phyloP scores from a whole-genome alignment of 2,888 invertebrate species.

The Lagria hirta region DNA sequence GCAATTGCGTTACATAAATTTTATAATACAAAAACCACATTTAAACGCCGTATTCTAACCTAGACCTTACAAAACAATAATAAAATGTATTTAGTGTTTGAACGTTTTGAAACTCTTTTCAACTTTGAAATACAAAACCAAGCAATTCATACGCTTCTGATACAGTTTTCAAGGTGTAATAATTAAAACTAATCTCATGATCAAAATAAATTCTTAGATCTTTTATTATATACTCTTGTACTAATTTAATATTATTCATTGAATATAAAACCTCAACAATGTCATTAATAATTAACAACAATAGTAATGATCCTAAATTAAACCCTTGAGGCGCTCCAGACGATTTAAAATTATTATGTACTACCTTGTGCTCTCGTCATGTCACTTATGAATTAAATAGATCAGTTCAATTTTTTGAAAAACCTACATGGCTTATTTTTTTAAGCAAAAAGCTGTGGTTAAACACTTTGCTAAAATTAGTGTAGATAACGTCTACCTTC shows the following conservation, averaged over 20 bases:
- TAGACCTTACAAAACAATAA: constrained; percentile 1
- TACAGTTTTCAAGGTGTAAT: neutral
- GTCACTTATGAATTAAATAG: constrained; percentile 1
- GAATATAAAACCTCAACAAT: too few species aligned
- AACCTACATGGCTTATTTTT: constrained; percentile 16
- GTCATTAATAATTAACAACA: constrained; percentile 3
- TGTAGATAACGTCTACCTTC: constrained; percentile 16
- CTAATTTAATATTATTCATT: too few species aligned
- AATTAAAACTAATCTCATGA: neutral
- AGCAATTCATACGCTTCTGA: neutral
- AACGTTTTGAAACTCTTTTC: neutral
- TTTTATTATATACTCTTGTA: too few species aligned
- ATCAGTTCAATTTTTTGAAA: neutral
- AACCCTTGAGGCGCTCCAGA: constrained; percentile 4
- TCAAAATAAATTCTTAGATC: neutral
- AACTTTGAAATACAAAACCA: constrained; percentile 1
- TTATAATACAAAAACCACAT: neutral
- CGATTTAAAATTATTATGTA: constrained; percentile 1
- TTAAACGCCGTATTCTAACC: constrained; percentile 1
- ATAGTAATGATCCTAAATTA: constrained; percentile 6
- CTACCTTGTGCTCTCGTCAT: neutral
- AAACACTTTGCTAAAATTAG: constrained; percentile 22
- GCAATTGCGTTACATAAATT: neutral
- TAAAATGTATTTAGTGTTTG: neutral
- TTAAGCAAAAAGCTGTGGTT: constrained; percentile 18